These are phyloP conservation scores for Apteryx mantelli DNA, from an alignment of 2,113 vertebrate species.

Conservation along the genomic window DNA sequence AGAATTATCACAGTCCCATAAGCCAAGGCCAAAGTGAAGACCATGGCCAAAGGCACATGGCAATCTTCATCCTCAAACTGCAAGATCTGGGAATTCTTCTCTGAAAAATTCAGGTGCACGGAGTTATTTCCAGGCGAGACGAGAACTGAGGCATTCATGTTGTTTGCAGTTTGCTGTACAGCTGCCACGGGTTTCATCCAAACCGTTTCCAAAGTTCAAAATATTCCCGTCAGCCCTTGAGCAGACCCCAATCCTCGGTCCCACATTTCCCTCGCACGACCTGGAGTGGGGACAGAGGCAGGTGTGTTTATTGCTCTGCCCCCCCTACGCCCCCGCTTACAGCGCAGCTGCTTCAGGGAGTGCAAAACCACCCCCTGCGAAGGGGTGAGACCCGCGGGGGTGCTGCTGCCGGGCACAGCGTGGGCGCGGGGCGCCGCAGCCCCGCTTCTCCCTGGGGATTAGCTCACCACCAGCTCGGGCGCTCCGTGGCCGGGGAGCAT, in stretches of 20 bases:
- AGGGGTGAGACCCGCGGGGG: too few species aligned
- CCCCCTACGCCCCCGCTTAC: too few species aligned
- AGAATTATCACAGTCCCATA: conserved; percentile 87
- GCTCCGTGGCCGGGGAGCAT: neutral
- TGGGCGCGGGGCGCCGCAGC: too few species aligned
- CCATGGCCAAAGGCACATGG: conserved; percentile 78
- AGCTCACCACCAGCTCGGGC: too few species aligned
- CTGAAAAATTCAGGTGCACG: conserved; percentile 64
- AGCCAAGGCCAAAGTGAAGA: conserved; percentile 84
- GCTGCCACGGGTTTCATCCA: neutral
- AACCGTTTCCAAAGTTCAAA: neutral
- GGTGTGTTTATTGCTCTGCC: neutral
- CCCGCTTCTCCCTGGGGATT: too few species aligned
- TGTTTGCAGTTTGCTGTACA: neutral
- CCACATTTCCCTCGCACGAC: conserved; percentile 34
- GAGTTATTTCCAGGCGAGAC: conserved; percentile 70
- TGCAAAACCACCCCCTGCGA: too few species aligned
- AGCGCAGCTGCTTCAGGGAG: too few species aligned
- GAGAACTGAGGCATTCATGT: conserved; percentile 75
- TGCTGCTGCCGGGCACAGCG: too few species aligned
- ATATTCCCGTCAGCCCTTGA: neutral
- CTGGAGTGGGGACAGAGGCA: conserved; percentile 63
- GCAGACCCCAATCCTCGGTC: neutral
- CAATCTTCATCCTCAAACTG: conserved; percentile 79
- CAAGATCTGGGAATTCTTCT: conserved; percentile 58